Evolutionary conservation across 1,140 invertebrate genomes (phyloP).

Genomic region (Drosophila teissieri): DNA sequence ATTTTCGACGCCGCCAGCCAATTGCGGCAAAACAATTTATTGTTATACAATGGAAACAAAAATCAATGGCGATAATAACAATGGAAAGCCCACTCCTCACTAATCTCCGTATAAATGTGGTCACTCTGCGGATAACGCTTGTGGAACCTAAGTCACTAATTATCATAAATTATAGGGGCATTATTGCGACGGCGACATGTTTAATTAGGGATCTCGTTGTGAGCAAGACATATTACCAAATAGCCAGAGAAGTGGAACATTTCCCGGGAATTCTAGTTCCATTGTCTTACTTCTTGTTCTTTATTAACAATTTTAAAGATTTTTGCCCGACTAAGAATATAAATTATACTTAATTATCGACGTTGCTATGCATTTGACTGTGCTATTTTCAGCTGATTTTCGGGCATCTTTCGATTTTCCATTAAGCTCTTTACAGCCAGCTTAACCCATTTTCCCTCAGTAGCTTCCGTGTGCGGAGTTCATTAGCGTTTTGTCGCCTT

Average conservation of each 20-base stretch:
- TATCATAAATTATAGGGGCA: constrained; percentile 45
- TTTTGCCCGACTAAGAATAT: neutral
- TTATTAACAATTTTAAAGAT: neutral
- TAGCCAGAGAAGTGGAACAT: neutral
- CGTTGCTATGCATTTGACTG: neutral
- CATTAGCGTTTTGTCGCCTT: constrained; percentile 78
- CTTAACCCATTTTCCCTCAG: constrained; percentile 17
- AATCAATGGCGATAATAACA: constrained; percentile 52
- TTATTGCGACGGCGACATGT: constrained; percentile 20
- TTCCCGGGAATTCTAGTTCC: neutral
- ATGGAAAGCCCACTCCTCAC: constrained; percentile 11
- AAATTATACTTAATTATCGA: neutral
- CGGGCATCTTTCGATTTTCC: constrained; percentile 59
- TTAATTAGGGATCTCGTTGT: constrained; percentile 27
- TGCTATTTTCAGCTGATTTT: constrained; percentile 16
- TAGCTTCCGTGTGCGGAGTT: constrained; percentile 66
- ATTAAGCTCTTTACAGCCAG: constrained; percentile 38
- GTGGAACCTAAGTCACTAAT: constrained; percentile 19
- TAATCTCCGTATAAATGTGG: constrained; percentile 6
- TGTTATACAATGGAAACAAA: constrained; percentile 57
- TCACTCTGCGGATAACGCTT: constrained; percentile 10
- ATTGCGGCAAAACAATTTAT: constrained; percentile 65
- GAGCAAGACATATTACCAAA: constrained; percentile 7
- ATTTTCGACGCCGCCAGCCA: constrained; percentile 52
- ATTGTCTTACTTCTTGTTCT: neutral